Evolutionary conservation across 35 echinoderm and acorn worm species (phyloP).

Genomic region (Patiria miniata): DNA sequence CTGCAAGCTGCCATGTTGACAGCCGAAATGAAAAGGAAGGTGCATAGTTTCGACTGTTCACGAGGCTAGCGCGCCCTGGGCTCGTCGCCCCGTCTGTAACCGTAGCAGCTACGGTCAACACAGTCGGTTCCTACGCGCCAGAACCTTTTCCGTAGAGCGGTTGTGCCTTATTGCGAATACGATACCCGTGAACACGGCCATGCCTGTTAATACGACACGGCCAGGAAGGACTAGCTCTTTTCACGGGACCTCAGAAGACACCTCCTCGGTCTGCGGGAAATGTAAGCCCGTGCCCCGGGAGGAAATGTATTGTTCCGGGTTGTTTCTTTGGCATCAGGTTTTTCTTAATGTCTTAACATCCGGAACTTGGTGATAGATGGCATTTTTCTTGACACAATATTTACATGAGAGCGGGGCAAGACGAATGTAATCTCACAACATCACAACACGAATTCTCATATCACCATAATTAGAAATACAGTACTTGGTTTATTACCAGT

Average conservation of each 20-base stretch:
- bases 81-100: neutral
- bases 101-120: constrained; percentile 14
- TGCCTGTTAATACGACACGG: constrained; percentile 1
- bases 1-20: constrained; percentile 1
- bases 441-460: too few relatives aligned
- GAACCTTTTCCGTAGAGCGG: neutral
- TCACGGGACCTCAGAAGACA: neutral
- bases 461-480: too few relatives aligned
- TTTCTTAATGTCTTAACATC: neutral
- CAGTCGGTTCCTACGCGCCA: neutral
- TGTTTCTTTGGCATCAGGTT: neutral
- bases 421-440: too few relatives aligned
- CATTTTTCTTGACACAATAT: constrained; percentile 4
- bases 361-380: neutral
- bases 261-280: neutral
- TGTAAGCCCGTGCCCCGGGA: too few relatives aligned
- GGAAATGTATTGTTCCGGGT: neutral
- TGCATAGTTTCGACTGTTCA: neutral
- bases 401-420: neutral
- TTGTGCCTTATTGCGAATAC: neutral
- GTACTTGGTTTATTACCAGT: too few relatives aligned
- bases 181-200: neutral
- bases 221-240: neutral
- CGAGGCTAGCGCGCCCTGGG: neutral
- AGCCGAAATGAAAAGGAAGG: constrained; percentile 6